Evolutionary conservation across 1,140 invertebrate genomes (phyloP), one percentile per base, ranked within the genome.

Genomic region (Daktulosphaira vitifoliae): DNA sequence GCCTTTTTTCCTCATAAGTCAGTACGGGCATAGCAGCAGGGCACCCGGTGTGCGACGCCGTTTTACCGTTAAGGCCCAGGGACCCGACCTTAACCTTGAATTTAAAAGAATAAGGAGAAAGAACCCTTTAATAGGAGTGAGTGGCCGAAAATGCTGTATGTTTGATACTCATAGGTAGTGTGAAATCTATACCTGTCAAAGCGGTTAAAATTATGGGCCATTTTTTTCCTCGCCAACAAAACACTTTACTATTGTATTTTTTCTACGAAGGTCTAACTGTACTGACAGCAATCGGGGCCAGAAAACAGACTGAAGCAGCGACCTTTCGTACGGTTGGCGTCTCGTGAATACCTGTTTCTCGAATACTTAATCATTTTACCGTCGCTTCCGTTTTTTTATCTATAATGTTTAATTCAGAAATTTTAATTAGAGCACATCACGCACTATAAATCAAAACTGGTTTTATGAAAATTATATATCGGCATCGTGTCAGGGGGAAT

Each of bases 381-480:
- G 46, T 48, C 56, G 56, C 56, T 62, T 25, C 42, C 22, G 39
- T 62, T 56, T 62, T 62, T 18, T 48, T 39, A 42, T 56, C n/a
- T 16, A 23, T 39, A 23, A 25, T 38, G 38, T 42, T 56, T 20
- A 46, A n/a, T 16, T 26, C 7, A 11, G 39, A n/a, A 15, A 4
- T 33, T 33, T 59, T 59, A 59, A 59, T 59, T 59, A 59, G 54
- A 59, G 39, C 54, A 26, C 42, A 59, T 59, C 54, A 59, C 54
- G 54, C 54, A 59, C 54, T 59, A 59, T 59, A 42, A 38, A 59
- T 59, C 42, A 44, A 44, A 59, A 59, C 54, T 59, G 54, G 54
- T 59, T 59, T 59, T 25, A n/a, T n/a, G n/a, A 37, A 37, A 37
- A 37, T 37, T 37, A 37, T 37, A 48, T 62, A 23, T 62, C 42